Conservation (phyloP, 2,797 vertebrate genomes). For the Sebastes trivittatus region DNA sequence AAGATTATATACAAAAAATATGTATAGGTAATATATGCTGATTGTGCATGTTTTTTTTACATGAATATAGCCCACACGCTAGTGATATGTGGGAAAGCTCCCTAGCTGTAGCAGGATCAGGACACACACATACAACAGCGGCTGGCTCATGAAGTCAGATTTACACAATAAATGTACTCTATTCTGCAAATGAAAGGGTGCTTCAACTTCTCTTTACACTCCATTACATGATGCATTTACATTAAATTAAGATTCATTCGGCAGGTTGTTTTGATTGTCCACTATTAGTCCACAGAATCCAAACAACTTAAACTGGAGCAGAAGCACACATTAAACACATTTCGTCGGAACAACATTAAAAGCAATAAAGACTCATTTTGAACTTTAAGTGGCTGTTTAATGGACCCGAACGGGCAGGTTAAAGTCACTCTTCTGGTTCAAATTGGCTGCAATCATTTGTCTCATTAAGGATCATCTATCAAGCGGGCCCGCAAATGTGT, state of each 20-base stretch:
- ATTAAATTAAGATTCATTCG: not conserved
- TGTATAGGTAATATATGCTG: not conserved
- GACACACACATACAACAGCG: not conserved
- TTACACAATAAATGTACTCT: not conserved
- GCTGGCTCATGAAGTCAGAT: not conserved
- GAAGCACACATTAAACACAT: not conserved
- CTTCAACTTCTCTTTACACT: not conserved
- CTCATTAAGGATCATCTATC: conserved; percentile 32
- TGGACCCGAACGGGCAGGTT: conserved; percentile 15
- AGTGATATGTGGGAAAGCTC: not conserved
- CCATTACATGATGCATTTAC: not conserved
- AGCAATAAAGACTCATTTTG: conserved; percentile 7
- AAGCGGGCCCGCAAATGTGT: conserved; percentile 2
- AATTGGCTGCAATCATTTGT: conserved; percentile 41
- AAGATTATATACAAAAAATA: too few species aligned
- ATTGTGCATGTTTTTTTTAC: not conserved
- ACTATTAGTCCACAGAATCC: not conserved
- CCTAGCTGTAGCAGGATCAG: not conserved
- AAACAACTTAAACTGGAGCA: not conserved
- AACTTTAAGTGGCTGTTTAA: conserved; percentile 24
- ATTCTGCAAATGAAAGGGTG: not conserved
- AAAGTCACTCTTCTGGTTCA: conserved; percentile 19
- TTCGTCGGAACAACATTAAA: not conserved
- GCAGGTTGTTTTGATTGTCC: not conserved
- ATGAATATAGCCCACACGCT: not conserved